These are phyloP conservation scores for Crioceris asparagi DNA, from an alignment of 2,888 invertebrate species.

Conservation along the genomic window DNA sequence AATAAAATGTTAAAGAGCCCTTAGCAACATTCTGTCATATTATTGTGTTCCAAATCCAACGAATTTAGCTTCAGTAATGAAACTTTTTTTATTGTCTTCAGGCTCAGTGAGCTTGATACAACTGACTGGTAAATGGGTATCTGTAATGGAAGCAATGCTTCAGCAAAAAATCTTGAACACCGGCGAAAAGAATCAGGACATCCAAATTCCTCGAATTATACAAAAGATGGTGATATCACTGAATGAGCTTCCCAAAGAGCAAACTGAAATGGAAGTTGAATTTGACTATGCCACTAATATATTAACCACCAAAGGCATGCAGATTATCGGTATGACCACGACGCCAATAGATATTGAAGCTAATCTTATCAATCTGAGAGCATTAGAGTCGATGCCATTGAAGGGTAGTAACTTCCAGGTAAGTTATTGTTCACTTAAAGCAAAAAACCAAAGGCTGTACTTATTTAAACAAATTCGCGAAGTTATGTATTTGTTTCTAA, in stretches of 20 bases:
- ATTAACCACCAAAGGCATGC: slow-evolving; percentile 29
- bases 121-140: slow-evolving; percentile 72
- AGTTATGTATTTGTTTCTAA: no score
- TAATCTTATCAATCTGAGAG: slow-evolving; percentile 26
- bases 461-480: no score
- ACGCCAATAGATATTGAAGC: slow-evolving; percentile 23
- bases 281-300: slow-evolving; percentile 32
- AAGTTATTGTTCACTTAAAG: slow-evolving; percentile 10
- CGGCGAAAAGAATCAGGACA: slow-evolving; percentile 51
- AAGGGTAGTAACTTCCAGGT: slow-evolving; percentile 18
- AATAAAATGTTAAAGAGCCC: no score
- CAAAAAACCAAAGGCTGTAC: no score
- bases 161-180: slow-evolving; percentile 61
- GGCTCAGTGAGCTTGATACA: slow-evolving; percentile 28
- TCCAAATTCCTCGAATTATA: slow-evolving; percentile 58
- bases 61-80: no score
- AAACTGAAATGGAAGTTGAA: slow-evolving; percentile 25
- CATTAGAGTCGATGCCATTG: slow-evolving; percentile 30
- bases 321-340: slow-evolving; percentile 28
- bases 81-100: slow-evolving; percentile 6
- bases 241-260: slow-evolving; percentile 24
- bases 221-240: slow-evolving; percentile 40
- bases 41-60: no score
- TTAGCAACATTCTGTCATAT: no score
- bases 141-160: slow-evolving; percentile 82